phyloP scores from a whole-genome alignment of 2,888 invertebrate genomes.

The Yponomeuta sedellus region DNA sequence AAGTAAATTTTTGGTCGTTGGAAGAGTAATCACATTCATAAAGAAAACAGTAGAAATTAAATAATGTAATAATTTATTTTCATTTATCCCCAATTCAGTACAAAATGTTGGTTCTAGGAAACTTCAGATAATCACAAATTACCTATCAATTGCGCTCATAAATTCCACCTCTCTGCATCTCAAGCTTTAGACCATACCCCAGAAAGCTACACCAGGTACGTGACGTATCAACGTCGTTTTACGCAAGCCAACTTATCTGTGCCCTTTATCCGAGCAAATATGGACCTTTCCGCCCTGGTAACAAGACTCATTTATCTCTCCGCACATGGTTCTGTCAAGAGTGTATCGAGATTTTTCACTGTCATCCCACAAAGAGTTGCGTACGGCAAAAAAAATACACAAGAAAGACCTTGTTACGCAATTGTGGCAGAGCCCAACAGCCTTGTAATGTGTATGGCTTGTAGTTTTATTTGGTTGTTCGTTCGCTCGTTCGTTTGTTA shows the following conservation, averaged over 20 bases:
- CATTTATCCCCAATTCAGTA: no score
- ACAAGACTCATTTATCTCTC: not conserved
- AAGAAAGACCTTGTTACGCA: not conserved
- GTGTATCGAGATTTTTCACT: constrained; percentile 9
- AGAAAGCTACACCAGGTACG: not conserved
- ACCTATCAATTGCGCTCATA: not conserved
- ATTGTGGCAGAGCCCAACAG: no score
- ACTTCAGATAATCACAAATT: no score
- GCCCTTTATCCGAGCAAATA: not conserved
- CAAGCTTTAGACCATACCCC: not conserved
- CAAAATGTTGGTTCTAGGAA: no score
- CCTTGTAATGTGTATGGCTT: no score
- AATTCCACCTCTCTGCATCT: not conserved
- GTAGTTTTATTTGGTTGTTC: no score
- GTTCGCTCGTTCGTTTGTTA: no score
- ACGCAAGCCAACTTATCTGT: not conserved
- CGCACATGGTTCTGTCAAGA: not conserved
- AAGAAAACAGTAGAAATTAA: no score
- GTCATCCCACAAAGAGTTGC: not conserved
- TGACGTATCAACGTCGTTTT: not conserved
- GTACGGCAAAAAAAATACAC: not conserved
- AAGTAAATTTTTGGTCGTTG: no score
- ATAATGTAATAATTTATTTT: no score
- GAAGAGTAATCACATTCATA: no score
- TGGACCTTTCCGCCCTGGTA: not conserved